Base-by-base conservation (phyloP, 2,888 invertebrate species). In the Diabrotica balteata region DNA sequence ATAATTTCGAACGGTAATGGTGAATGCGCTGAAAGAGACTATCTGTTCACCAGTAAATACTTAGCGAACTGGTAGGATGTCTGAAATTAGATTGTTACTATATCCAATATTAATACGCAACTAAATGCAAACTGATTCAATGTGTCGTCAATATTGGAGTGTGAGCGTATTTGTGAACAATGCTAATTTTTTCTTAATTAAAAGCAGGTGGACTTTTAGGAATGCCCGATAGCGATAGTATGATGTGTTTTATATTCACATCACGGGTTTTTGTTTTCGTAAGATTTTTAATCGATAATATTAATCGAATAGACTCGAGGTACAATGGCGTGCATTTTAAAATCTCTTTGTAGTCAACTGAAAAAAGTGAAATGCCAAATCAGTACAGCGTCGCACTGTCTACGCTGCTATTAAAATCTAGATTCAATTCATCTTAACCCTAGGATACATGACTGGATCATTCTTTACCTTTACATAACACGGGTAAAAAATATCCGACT, bases 131-230 rank as follows among this genome's bases (percentile, higher is more conserved):
- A 67, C 42, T 54, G 9, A 57, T 57, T 57, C 44, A 42, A 9
- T 10, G 54, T n/a, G 54, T 42, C 42, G 42, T 10, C 9, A 9
- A 54, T 42, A n/a, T 8, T 8, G 43, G 54, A 54, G 54, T 54
- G 54, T 54, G 54, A 54, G 54, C 73, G 71, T 59, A 72, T 58
- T 75, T 73, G 71, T 68, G 59, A 73, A 72, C 73, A 76, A 74
- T 75, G 72, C 67, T 71, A 72, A 66, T 68, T 71, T 53, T 73
- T 72, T 72, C 17, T 66, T 67, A 63, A 74, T 66, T 68, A 63
- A 69, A 72, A 73, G 72, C 76, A 75, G 75, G 77, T 77, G 73
- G 69, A 68, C 59, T 58, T 55, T 55, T 49, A 61, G 64, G 62
- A 69, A 70, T 70, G 67, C 70, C 60, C 69, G 68, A 70, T 71